A percentile compares a stretch with the other conserved stretches of the same genome.
phyloP scores from a whole-genome alignment of 2,797 vertebrate species.

The Semaprochilodus insignis region DNA sequence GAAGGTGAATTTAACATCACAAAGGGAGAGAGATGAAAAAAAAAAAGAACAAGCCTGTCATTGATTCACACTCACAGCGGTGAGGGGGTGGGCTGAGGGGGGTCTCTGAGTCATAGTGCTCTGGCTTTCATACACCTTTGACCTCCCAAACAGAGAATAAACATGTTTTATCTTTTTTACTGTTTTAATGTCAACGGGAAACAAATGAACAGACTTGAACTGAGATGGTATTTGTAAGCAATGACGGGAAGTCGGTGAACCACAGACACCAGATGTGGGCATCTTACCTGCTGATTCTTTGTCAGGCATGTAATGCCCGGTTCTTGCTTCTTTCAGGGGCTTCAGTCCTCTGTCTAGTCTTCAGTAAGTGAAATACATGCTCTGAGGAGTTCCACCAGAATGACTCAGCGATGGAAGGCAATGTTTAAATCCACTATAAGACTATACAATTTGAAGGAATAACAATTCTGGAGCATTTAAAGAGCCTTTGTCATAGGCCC shows the following conservation, averaged over 20 bases:
- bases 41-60: constrained; percentile 33
- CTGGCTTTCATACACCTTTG: constrained; percentile 36
- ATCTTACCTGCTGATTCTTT: not conserved
- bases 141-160: constrained; percentile 28
- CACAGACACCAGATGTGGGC: not conserved
- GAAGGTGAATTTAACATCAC: constrained; percentile 42
- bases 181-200: not conserved
- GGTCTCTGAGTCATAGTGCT: constrained; percentile 52
- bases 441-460: no score
- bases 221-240: not conserved
- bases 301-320: not conserved
- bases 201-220: not conserved
- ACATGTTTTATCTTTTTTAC: not conserved
- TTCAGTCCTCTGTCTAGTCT: not conserved
- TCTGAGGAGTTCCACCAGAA: not conserved
- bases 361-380: not conserved
- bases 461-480: no score
- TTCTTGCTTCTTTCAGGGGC: not conserved
- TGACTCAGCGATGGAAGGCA: no score
- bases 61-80: constrained; percentile 41
- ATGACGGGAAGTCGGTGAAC: not conserved
- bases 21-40: constrained; percentile 47
- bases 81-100: constrained; percentile 35
- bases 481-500: no score
- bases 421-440: no score